phyloP scores from a whole-genome alignment of 1,140 invertebrate genomes.

The Brachionus sp. region DNA sequence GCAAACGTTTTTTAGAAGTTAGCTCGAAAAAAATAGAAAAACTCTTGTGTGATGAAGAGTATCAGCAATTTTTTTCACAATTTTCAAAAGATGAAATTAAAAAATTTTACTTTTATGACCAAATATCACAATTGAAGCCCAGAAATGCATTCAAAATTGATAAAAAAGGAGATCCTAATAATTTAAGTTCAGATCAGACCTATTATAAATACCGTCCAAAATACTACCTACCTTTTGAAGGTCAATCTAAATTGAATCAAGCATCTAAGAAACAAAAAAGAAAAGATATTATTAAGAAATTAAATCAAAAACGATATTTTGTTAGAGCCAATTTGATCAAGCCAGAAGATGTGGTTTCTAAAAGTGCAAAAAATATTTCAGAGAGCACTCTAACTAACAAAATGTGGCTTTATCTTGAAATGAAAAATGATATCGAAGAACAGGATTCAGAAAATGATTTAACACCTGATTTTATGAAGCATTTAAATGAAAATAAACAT shows the following conservation, averaged over 20 bases:
- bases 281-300: slow-evolving; percentile 8
- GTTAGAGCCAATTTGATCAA: not conserved
- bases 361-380: not conserved
- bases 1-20: not conserved
- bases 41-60: not conserved
- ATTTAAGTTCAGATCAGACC: not conserved
- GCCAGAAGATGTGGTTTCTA: not conserved
- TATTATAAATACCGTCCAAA: slow-evolving; percentile 11
- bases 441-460: not conserved
- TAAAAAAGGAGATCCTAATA: slow-evolving; percentile 40
- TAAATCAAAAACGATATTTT: slow-evolving; percentile 28
- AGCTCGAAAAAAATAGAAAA: not conserved
- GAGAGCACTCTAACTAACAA: slow-evolving; percentile 28
- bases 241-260: not conserved
- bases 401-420: slow-evolving; percentile 36
- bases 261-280: not conserved
- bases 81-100: slow-evolving; percentile 38
- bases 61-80: not conserved
- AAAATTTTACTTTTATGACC: slow-evolving; percentile 16
- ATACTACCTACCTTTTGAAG: not conserved
- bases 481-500: slow-evolving; percentile 22
- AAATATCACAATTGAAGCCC: not conserved
- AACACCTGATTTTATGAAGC: slow-evolving; percentile 1
- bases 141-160: slow-evolving; percentile 27
- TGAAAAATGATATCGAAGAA: slow-evolving; percentile 30